Evolutionary conservation across 2,113 vertebrate species (phyloP).

Genomic region (Hypocryptadius cinnamomeus): DNA sequence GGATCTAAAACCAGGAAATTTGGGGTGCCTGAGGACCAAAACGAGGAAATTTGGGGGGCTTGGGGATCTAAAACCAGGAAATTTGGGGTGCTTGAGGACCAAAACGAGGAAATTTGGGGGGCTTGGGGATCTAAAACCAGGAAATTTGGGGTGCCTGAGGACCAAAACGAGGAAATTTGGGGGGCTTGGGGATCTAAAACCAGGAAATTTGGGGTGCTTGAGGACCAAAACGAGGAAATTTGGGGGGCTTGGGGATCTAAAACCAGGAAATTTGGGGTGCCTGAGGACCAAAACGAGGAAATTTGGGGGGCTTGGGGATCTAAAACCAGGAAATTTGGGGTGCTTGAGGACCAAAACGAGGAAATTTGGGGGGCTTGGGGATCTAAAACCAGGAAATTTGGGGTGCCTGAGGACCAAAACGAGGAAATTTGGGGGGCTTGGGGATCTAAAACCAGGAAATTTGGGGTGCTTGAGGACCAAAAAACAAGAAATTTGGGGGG

Average conservation of each 20-base stretch:
- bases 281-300: neutral
- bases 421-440: neutral
- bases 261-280: neutral
- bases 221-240: neutral
- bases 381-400: neutral
- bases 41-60: neutral
- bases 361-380: neutral
- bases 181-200: too few species aligned
- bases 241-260: too few species aligned
- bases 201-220: neutral
- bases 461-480: too few species aligned
- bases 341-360: neutral
- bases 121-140: neutral
- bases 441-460: neutral
- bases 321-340: neutral
- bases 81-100: neutral
- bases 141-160: neutral
- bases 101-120: neutral
- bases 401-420: fast-evolving
- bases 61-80: fast-evolving
- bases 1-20: neutral
- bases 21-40: too few species aligned
- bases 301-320: neutral
- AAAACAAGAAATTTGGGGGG: too few species aligned
- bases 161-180: neutral